Conservation (phyloP, 2,888 invertebrate genomes). For the Rhingia campestris region DNA sequence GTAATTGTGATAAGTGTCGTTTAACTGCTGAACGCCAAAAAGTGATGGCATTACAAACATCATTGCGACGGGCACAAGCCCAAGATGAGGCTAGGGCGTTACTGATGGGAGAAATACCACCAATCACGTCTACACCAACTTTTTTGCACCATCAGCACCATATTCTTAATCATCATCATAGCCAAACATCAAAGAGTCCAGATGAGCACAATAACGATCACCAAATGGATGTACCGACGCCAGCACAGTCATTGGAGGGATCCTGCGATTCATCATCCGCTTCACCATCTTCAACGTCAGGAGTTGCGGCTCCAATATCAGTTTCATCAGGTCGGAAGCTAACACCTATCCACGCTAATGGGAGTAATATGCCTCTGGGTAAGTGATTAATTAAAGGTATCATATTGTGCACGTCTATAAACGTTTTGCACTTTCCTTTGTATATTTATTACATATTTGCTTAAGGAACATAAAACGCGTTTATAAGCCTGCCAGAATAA, state of each 20-base stretch:
- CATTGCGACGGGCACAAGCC: conserved; percentile 91
- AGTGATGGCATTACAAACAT: conserved; percentile 95
- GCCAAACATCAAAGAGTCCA: conserved; percentile 75
- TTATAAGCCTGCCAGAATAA: too few relatives aligned
- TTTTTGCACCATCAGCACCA: conserved; percentile 78
- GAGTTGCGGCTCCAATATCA: conserved; percentile 78
- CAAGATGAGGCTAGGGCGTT: conserved; percentile 89
- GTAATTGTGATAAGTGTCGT: conserved; percentile 93
- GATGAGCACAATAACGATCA: conserved; percentile 78
- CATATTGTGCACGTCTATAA: not conserved
- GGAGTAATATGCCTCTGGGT: conserved; percentile 79
- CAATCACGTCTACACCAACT: conserved; percentile 79
- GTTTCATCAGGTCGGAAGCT: conserved; percentile 83
- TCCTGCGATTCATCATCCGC: conserved; percentile 86
- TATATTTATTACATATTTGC: too few relatives aligned
- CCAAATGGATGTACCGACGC: conserved; percentile 81
- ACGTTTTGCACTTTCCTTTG: not conserved
- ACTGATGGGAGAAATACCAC: conserved; percentile 84
- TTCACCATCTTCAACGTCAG: conserved; percentile 84
- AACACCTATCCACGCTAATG: conserved; percentile 83
- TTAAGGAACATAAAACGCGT: too few relatives aligned
- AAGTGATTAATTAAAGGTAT: conserved; percentile 74
- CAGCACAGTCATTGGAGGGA: conserved; percentile 82
- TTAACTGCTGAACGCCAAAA: conserved; percentile 93
- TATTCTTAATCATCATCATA: conserved; percentile 83